Conservation (phyloP, 1,140 invertebrate genomes). For the Drosophila virilis region DNA sequence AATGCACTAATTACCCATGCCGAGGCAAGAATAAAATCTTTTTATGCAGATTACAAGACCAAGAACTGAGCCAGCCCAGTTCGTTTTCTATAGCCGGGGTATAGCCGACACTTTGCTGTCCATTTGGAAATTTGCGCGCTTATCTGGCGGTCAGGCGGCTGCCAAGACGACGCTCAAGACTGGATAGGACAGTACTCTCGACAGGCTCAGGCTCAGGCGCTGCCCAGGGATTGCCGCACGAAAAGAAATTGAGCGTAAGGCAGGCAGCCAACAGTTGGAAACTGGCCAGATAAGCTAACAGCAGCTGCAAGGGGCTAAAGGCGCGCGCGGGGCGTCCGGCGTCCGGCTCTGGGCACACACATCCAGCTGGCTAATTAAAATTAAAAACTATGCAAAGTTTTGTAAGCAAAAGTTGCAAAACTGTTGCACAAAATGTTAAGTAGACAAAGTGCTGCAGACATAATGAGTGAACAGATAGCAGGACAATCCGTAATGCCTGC, state of each 20-base stretch:
- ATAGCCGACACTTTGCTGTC: conserved; percentile 73
- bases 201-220: conserved; percentile 6
- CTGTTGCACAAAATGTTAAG: conserved; percentile 49
- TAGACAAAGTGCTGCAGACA: conserved; percentile 56
- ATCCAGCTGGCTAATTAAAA: conserved; percentile 76
- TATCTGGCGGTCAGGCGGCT: conserved; percentile 69
- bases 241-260: conserved; percentile 78
- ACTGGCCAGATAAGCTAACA: conserved; percentile 36
- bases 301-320: not conserved
- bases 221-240: conserved; percentile 6
- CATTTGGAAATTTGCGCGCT: conserved; percentile 81
- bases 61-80: conserved; percentile 27
- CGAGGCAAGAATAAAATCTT: conserved; percentile 58
- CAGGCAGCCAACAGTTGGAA: conserved; percentile 64
- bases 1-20: conserved; percentile 83
- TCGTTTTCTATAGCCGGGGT: conserved; percentile 19
- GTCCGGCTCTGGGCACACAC: conserved; percentile 13
- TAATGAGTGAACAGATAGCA: conserved; percentile 58
- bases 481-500: conserved; percentile 9
- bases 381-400: conserved; percentile 69
- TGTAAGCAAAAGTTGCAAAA: conserved; percentile 58
- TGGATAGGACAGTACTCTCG: conserved; percentile 28
- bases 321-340: too few species aligned
- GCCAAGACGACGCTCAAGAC: conserved; percentile 57
- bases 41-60: conserved; percentile 75